Base-by-base conservation (phyloP, 2,888 invertebrate species). In the Lucinisca nassula region DNA sequence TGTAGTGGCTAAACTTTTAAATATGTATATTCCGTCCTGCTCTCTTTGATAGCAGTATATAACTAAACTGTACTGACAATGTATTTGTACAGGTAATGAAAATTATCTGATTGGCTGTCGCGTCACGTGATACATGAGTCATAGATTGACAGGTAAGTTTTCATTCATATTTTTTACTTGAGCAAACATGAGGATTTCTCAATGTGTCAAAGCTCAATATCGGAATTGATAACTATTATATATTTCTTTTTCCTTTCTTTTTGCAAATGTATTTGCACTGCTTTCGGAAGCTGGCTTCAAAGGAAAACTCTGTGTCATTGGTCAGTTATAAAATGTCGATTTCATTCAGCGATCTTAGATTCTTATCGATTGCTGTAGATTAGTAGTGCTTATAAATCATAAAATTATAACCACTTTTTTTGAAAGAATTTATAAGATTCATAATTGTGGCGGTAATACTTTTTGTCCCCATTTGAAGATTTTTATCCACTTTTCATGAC, bases 91-190 rank as follows among this genome's bases (percentile, higher is more conserved):
- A 77, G 32, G 10, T 21, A 8, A 21, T n/a, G 27, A 58, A 61
- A 77, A 51, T 77, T 51, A 77, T 77, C 58, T 51, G 77, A 77
- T 77, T 77, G 40, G 37, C 12, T 24, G 55, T n/a, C 49, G 35
- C 24, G 55, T 77, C 77, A 77, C 61, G 77, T 77, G 77, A 61
- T 32, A 14, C 37, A 51, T 75, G 49, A 24, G 37, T 49, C 12
- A 49, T 35, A 38, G 30, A 76, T 76, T 55, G 77, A 77, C 74
- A 74, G 49, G 74, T 74, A 74, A 49, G 40, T 30, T 37, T 72
- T 74, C 74, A 74, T 74, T 74, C 74, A 74, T 12, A n/a, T 67
- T 67, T 61, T 27, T 21, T 67, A 67, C 67, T 35, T 67, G 67
- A 14, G 24, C 12, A 67, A 35, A 61, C 4, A 24, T 58, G 67